phyloP scores from a whole-genome alignment of 2,797 vertebrate genomes.

The Setipinna tenuifilis region DNA sequence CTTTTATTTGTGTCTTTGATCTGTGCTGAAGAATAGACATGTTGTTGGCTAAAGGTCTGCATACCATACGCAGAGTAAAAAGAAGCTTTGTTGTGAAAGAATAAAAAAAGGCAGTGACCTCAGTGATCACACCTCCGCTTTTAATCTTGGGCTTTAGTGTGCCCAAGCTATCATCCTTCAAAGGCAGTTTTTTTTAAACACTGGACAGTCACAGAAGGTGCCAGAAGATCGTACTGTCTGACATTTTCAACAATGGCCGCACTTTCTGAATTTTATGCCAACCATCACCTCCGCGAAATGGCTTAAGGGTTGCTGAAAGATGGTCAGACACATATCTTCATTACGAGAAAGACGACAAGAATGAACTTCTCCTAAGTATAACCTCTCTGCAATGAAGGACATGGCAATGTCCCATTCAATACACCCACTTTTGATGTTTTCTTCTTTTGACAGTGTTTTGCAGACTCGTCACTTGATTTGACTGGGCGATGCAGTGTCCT shows the following conservation, averaged over 20 bases:
- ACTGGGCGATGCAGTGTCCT: not conserved
- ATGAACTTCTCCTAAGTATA: not conserved
- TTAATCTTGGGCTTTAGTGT: not conserved
- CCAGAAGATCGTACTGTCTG: not conserved
- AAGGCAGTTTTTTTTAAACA: not conserved
- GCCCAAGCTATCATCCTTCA: not conserved
- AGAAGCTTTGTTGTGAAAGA: not conserved
- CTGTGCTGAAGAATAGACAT: not conserved
- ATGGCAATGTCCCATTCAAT: not conserved
- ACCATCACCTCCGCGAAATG: not conserved
- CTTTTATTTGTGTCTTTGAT: not conserved
- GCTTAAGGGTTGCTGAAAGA: not conserved
- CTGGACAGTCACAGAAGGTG: not conserved
- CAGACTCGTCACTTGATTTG: not conserved
- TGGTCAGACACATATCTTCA: not conserved
- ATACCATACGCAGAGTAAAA: not conserved
- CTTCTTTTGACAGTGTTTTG: not conserved
- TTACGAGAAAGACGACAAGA: not conserved
- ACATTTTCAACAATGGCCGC: not conserved
- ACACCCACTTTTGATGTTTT: not conserved
- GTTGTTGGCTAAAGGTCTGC: not conserved
- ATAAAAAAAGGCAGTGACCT: not conserved
- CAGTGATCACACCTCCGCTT: not conserved
- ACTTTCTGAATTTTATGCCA: not conserved
- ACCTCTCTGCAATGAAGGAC: not conserved